Conservation (phyloP, 2,113 vertebrate species). For the Ceratotherium simum region DNA sequence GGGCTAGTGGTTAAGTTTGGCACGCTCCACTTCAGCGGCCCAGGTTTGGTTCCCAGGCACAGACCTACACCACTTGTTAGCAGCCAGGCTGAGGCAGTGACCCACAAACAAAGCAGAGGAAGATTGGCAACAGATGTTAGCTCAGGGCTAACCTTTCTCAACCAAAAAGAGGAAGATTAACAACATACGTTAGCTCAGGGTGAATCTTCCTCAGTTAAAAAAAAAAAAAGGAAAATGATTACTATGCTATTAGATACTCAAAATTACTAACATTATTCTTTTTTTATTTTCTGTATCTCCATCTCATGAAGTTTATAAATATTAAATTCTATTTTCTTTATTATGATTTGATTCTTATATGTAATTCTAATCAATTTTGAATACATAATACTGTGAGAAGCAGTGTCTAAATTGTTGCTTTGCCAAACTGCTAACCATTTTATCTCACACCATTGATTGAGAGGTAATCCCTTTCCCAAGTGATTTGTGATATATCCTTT, state of each 20-base stretch:
- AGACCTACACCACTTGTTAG: too few relatives aligned
- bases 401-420: background rate
- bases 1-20: too few relatives aligned
- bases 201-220: too few relatives aligned
- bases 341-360: background rate
- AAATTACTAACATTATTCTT: background rate
- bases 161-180: too few relatives aligned
- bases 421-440: conserved; percentile 17
- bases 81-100: too few relatives aligned
- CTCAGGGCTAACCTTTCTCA: too few relatives aligned
- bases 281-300: background rate
- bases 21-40: too few relatives aligned
- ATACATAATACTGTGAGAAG: background rate
- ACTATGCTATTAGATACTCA: background rate
- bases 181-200: too few relatives aligned
- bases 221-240: background rate
- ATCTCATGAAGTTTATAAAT: background rate
- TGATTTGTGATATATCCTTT: background rate
- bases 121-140: too few relatives aligned
- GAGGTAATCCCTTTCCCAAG: background rate
- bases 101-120: too few relatives aligned
- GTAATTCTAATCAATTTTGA: background rate
- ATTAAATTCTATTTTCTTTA: background rate
- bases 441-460: background rate
- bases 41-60: too few relatives aligned